These are phyloP conservation scores for Carduelis carduelis DNA, from an alignment of 2,797 vertebrate species.

Conservation along the genomic window DNA sequence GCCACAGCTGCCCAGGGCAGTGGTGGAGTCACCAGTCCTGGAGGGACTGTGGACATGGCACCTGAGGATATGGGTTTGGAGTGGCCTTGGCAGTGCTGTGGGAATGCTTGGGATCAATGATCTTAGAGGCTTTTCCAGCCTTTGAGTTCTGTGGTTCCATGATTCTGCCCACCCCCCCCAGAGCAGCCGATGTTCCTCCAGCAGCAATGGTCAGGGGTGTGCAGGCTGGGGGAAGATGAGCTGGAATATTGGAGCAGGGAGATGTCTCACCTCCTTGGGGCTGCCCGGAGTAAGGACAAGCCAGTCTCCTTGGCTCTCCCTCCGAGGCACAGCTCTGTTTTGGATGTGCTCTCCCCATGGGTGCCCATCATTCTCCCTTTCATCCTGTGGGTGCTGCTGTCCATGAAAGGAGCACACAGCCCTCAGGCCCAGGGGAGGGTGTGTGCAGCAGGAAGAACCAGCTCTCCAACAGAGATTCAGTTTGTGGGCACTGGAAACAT, in stretches of 20 bases:
- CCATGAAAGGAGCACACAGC: neutral
- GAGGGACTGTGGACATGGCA: neutral
- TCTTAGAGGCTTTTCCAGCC: neutral
- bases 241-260: neutral
- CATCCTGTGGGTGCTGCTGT: neutral
- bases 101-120: neutral
- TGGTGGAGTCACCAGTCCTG: neutral
- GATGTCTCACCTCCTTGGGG: neutral
- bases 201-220: neutral
- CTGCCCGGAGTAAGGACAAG: neutral
- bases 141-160: neutral
- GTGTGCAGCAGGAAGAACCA: conserved; percentile 1
- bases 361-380: neutral
- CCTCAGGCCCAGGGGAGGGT: neutral
- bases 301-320: neutral
- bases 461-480: neutral
- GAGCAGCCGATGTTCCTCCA: neutral
- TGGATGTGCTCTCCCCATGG: neutral
- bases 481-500: neutral
- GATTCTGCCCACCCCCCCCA: neutral
- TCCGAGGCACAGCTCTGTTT: neutral
- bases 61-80: neutral
- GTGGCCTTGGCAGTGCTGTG: neutral
- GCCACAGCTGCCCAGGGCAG: neutral
- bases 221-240: neutral